These are phyloP conservation scores for Trichonephila clavipes DNA, from an alignment of 1,140 invertebrate genomes.

Conservation along the genomic window DNA sequence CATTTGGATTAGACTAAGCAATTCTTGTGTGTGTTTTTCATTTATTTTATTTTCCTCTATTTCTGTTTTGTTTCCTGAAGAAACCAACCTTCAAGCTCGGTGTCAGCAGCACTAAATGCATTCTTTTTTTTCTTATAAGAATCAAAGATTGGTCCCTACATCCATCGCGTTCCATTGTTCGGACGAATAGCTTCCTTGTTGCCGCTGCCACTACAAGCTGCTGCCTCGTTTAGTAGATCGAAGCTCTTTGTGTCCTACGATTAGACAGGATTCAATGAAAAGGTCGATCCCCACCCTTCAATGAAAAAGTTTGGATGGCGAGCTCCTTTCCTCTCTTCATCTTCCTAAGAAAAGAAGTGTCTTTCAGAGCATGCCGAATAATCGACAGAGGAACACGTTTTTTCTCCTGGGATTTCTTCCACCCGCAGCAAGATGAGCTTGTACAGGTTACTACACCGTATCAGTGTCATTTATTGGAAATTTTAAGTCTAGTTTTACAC, in stretches of 20 bases:
- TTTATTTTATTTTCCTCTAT: not conserved
- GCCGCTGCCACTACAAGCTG: conserved; percentile 23
- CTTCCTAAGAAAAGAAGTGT: not conserved
- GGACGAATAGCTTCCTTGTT: not conserved
- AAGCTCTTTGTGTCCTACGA: not conserved
- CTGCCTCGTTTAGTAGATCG: conserved; percentile 16
- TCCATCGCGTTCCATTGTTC: not conserved
- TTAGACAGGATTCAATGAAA: not conserved
- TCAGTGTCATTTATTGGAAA: not conserved
- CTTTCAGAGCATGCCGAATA: not conserved
- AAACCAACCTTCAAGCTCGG: not conserved
- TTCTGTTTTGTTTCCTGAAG: not conserved
- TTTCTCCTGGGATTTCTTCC: not conserved
- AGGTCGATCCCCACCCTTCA: not conserved
- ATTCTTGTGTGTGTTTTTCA: not conserved
- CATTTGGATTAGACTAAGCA: not conserved
- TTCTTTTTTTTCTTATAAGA: not conserved
- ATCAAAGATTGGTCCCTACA: not conserved
- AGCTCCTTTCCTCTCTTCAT: not conserved
- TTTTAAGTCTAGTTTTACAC: not conserved
- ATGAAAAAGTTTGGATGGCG: not conserved
- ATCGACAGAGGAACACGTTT: not conserved
- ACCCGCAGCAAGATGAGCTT: not conserved
- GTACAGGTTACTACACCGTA: not conserved
- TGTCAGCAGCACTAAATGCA: conserved; percentile 3